Conservation (phyloP, 2,797 vertebrate species). For the Euphonia xanthogaster region DNA sequence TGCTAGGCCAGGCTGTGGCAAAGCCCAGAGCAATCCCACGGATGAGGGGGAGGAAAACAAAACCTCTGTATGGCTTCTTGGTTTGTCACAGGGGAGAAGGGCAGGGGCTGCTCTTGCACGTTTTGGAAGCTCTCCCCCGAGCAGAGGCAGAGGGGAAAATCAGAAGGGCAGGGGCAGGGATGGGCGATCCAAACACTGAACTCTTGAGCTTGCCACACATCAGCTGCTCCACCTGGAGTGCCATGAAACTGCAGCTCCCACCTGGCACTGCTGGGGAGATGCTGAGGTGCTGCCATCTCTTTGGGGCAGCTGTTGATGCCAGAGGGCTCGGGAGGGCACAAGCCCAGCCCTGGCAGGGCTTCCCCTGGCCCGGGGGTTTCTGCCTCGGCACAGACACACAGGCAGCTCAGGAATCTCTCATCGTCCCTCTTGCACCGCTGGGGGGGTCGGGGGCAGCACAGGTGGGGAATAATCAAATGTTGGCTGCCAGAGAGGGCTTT, state of each 20-base stretch:
- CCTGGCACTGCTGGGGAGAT: background rate
- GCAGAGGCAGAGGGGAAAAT: background rate
- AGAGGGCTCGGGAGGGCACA: background rate
- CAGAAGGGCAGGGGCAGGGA: background rate
- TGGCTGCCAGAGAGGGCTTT: background rate
- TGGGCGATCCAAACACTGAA: background rate
- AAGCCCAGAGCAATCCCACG: background rate
- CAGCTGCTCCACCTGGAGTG: background rate
- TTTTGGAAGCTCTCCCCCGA: background rate
- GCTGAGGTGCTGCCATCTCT: background rate
- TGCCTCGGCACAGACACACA: background rate
- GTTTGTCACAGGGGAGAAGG: background rate
- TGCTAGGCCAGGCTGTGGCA: background rate
- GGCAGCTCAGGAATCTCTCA: background rate
- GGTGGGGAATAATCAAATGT: background rate
- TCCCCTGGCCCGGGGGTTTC: rapidly evolving
- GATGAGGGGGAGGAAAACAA: rapidly evolving
- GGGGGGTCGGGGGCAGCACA: background rate
- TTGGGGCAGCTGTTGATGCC: background rate
- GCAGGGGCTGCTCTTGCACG: background rate
- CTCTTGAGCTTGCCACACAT: background rate
- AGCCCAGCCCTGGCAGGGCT: background rate
- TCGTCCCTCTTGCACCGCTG: background rate
- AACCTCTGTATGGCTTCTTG: background rate
- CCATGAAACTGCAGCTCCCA: background rate